Conservation (phyloP, 2,888 invertebrate genomes). For the Coremacera marginata region DNA sequence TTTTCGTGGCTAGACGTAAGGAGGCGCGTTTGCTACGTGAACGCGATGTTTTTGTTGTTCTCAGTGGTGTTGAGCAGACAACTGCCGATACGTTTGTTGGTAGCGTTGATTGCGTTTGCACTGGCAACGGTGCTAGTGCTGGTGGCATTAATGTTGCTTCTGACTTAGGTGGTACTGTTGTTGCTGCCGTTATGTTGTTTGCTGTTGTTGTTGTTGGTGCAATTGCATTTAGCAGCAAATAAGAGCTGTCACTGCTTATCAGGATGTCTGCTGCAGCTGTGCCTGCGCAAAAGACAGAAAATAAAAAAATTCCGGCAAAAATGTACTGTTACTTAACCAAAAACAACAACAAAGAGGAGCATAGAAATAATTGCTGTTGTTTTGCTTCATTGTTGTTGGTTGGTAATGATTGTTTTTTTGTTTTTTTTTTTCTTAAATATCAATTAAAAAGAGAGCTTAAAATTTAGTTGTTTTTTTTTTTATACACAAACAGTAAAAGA, state of each 20-base stretch:
- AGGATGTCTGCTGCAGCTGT: slow-evolving; percentile 2
- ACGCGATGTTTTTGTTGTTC: background rate
- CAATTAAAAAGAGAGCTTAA: background rate
- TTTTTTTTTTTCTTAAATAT: background rate
- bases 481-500: background rate
- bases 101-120: slow-evolving; percentile 11
- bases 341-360: background rate
- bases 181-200: background rate
- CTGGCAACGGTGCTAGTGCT: background rate
- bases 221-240: background rate
- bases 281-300: slow-evolving; percentile 39
- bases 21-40: slow-evolving; percentile 14
- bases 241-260: background rate
- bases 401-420: background rate
- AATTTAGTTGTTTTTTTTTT: no score
- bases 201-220: background rate
- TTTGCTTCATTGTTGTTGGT: slow-evolving; percentile 15
- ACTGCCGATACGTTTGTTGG: background rate
- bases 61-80: background rate
- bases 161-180: background rate
- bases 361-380: background rate
- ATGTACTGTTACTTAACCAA: slow-evolving; percentile 9
- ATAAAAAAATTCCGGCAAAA: slow-evolving; percentile 39
- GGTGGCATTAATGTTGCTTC: background rate
- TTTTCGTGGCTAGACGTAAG: slow-evolving; percentile 26